phyloP scores from a whole-genome alignment of 2,888 invertebrate species.

The Halocaridina rubra region DNA sequence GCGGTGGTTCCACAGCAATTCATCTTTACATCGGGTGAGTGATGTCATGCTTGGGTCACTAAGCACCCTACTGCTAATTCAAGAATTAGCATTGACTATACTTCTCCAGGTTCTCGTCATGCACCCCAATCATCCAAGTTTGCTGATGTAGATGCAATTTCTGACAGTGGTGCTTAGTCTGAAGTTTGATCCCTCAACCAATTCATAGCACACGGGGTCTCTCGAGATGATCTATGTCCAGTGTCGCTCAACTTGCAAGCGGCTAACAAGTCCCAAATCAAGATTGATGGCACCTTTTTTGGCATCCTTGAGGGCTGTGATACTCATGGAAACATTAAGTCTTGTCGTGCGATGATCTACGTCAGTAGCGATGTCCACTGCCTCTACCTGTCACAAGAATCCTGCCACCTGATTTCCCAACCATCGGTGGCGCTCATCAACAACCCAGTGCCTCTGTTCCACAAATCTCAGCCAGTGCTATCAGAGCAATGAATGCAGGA shows the following conservation, averaged over 20 bases:
- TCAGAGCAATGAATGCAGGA: slow-evolving; percentile 2
- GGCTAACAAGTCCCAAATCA: too few relatives aligned
- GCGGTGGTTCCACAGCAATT: not conserved
- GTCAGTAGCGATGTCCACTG: too few relatives aligned
- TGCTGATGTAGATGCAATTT: not conserved
- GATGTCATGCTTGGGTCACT: not conserved
- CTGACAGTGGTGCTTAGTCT: not conserved
- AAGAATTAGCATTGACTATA: not conserved
- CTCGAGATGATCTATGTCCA: not conserved
- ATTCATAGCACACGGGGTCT: not conserved
- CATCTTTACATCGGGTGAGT: not conserved
- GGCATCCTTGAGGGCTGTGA: not conserved
- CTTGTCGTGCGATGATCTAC: not conserved
- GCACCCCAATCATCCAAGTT: not conserved
- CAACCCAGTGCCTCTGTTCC: too few relatives aligned
- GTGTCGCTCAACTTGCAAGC: not conserved
- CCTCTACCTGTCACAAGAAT: too few relatives aligned
- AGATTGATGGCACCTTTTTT: not conserved
- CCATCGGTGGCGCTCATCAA: too few relatives aligned
- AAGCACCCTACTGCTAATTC: not conserved
- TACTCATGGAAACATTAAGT: not conserved
- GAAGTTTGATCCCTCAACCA: not conserved
- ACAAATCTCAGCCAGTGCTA: too few relatives aligned
- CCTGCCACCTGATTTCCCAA: too few relatives aligned
- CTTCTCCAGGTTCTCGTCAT: not conserved